Evolutionary conservation across 2,888 invertebrate species (phyloP).

Genomic region (Ferrisia virgata): DNA sequence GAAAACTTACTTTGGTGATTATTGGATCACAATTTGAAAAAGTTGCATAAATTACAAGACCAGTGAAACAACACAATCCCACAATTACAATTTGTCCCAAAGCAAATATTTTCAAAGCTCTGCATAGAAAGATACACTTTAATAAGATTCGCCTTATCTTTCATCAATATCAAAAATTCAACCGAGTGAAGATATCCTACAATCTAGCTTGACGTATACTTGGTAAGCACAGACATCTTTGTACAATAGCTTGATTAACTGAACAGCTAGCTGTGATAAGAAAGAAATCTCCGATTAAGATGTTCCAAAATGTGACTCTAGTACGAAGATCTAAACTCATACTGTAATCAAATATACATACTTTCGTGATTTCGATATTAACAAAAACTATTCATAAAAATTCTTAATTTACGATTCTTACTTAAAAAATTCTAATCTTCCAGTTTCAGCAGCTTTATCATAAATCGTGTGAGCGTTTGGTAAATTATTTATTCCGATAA

Average conservation of each 20-base stretch:
- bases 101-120: slow-evolving; percentile 73
- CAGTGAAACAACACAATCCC: slow-evolving; percentile 76
- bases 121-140: too few species aligned
- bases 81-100: slow-evolving; percentile 72
- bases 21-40: slow-evolving; percentile 83
- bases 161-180: too few species aligned
- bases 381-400: neutral
- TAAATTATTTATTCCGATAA: slow-evolving; percentile 64
- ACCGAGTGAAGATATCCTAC: slow-evolving; percentile 58
- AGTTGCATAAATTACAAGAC: slow-evolving; percentile 80
- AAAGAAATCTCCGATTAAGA: slow-evolving; percentile 68
- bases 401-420: slow-evolving; percentile 53
- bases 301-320: slow-evolving; percentile 78
- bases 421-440: slow-evolving; percentile 71
- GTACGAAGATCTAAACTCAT: slow-evolving; percentile 74
- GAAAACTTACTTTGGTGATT: slow-evolving; percentile 67
- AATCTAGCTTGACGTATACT: slow-evolving; percentile 67
- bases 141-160: too few species aligned
- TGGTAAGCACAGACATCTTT: slow-evolving; percentile 75
- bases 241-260: slow-evolving; percentile 86
- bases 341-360: slow-evolving; percentile 57
- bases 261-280: slow-evolving; percentile 77
- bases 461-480: slow-evolving; percentile 65
- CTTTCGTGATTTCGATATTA: neutral
- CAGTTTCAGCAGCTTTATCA: slow-evolving; percentile 61